These are phyloP conservation scores for Phoenoteleia sp. DNA, from an alignment of 2,888 invertebrate species.

Conservation along the genomic window DNA sequence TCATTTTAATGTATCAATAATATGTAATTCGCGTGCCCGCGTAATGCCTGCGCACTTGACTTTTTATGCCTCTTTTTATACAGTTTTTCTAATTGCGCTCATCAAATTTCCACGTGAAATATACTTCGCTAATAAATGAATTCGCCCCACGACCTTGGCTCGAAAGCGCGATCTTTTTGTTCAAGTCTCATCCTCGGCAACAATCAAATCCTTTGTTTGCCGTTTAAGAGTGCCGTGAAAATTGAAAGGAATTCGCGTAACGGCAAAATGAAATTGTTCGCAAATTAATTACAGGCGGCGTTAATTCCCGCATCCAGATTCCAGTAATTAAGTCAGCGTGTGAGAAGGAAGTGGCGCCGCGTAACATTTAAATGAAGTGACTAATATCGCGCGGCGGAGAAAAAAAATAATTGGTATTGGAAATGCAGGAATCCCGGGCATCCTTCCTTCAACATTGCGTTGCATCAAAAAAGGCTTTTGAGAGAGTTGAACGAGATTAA, in stretches of 20 bases:
- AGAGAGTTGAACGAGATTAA: slow-evolving; percentile 80
- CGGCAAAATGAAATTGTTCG: slow-evolving; percentile 28
- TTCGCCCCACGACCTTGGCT: slow-evolving; percentile 43
- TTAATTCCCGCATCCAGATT: background rate
- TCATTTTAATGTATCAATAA: too few species aligned
- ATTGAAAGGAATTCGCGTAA: slow-evolving; percentile 26
- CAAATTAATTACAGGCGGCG: slow-evolving; percentile 31
- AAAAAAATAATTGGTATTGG: slow-evolving; percentile 72
- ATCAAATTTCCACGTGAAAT: slow-evolving; percentile 44
- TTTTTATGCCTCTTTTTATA: too few species aligned
- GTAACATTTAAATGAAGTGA: slow-evolving; percentile 50
- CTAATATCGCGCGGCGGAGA: slow-evolving; percentile 61
- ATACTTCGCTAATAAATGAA: slow-evolving; percentile 47
- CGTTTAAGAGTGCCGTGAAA: slow-evolving; percentile 8
- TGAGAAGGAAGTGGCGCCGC: background rate
- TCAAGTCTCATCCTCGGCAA: slow-evolving; percentile 16
- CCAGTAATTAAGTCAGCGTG: background rate
- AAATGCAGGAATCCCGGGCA: slow-evolving; percentile 63
- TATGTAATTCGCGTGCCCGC: too few species aligned
- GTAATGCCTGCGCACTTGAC: too few species aligned
- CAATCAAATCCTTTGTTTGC: slow-evolving; percentile 35
- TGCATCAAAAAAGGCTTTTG: slow-evolving; percentile 73
- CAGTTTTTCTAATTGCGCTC: slow-evolving; percentile 29
- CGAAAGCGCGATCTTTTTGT: slow-evolving; percentile 31
- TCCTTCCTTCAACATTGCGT: slow-evolving; percentile 58